Evolutionary conservation across 92 coral and sea anemone genomes (phyloP).

Genomic region (Scolanthus callimorphus): DNA sequence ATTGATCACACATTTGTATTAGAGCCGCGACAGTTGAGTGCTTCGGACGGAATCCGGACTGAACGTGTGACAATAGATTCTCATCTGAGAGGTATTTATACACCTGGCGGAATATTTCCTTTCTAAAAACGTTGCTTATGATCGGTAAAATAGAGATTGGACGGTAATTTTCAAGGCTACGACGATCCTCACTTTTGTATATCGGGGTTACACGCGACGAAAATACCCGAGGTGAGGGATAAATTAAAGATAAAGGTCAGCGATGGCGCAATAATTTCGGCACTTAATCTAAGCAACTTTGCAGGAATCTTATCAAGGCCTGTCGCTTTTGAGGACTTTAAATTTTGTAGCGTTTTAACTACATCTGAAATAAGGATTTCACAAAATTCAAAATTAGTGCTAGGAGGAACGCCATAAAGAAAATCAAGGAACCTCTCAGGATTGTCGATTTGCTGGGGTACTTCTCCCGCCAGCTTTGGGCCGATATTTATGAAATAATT

Average conservation of each 20-base stretch:
- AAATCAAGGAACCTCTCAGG: no score
- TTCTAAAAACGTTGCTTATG: slow-evolving; percentile 26
- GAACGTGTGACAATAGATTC: slow-evolving; percentile 29
- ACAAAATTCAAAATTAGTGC: background rate
- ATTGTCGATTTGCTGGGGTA: no score
- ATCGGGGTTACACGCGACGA: no score
- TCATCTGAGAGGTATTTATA: slow-evolving; percentile 30
- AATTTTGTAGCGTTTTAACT: background rate
- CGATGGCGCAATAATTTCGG: slow-evolving; percentile 19
- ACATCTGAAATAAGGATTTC: no score
- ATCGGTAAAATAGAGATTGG: slow-evolving; percentile 42
- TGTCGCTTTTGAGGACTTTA: slow-evolving; percentile 1
- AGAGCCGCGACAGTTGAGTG: slow-evolving; percentile 51
- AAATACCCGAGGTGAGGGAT: slow-evolving; percentile 24
- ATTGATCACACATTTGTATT: slow-evolving; percentile 41
- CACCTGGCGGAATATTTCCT: slow-evolving; percentile 30
- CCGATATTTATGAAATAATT: no score
- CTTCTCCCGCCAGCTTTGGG: no score
- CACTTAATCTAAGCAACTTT: slow-evolving; percentile 6
- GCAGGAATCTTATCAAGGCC: slow-evolving; percentile 14
- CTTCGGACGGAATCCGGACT: slow-evolving; percentile 43
- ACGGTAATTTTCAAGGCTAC: slow-evolving; percentile 21
- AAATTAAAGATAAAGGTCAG: slow-evolving; percentile 19
- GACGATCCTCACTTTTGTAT: slow-evolving; percentile 27
- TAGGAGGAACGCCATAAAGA: no score